A percentile compares a stretch with the other conserved stretches of the same genome.
Evolutionary conservation across 92 coral and sea anemone genomes (phyloP).

Genomic region (Paramuricea clavata): DNA sequence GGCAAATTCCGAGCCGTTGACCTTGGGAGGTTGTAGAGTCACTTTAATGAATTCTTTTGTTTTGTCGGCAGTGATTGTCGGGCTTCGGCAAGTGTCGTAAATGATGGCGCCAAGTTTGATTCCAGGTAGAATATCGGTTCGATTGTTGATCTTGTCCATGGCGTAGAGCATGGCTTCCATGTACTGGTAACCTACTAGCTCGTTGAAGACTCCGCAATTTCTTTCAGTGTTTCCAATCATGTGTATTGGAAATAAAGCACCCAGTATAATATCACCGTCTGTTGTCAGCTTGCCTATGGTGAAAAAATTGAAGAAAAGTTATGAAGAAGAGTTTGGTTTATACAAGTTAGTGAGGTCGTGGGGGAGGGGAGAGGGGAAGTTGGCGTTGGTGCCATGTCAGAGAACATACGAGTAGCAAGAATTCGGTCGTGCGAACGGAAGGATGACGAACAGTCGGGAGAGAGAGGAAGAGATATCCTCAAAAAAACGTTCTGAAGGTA

Average conservation of each 20-base stretch:
- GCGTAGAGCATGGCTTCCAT: conserved; percentile 64
- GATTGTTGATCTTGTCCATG: conserved; percentile 53
- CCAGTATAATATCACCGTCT: conserved; percentile 50
- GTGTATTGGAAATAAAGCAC: conserved; percentile 59
- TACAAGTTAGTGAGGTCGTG: no score
- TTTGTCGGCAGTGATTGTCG: conserved; percentile 56
- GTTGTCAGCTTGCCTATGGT: conserved; percentile 7
- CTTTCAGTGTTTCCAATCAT: conserved; percentile 45
- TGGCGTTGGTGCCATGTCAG: neutral
- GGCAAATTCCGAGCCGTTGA: conserved; percentile 45
- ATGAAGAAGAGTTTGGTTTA: neutral
- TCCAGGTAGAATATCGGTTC: conserved; percentile 53
- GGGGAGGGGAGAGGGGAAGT: no score
- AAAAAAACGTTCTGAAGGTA: no score
- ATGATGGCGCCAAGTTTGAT: conserved; percentile 57
- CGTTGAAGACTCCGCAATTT: conserved; percentile 52
- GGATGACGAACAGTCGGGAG: no score
- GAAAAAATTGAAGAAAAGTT: neutral
- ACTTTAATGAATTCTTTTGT: conserved; percentile 56
- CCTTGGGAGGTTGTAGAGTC: conserved; percentile 20
- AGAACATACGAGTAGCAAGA: no score
- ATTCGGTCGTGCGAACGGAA: no score
- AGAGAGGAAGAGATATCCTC: no score
- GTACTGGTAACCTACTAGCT: conserved; percentile 50
- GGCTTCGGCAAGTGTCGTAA: conserved; percentile 71